Evolutionary conservation across 1,140 invertebrate species (phyloP), one percentile per base, ranked within the genome.

Genomic region (Orius insidiosus): DNA sequence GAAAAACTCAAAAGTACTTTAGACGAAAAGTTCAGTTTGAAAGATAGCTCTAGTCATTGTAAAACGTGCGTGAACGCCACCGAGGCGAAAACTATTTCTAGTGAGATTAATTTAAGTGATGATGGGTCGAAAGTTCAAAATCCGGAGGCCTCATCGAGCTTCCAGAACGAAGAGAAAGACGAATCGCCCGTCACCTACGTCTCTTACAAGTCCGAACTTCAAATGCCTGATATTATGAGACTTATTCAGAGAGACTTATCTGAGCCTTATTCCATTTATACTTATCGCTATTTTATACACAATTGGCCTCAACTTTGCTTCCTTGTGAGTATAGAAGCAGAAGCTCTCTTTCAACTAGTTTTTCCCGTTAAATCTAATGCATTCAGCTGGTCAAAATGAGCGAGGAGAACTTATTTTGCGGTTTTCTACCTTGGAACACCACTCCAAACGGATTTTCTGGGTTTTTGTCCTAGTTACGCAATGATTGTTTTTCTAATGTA

Each of bases 251-350:
- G 93, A 63, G 95, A 98, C 69, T 71, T 99, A 52, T 97, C 93
- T 50, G 95, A 99, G 75, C 95, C 95, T 19, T 99, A 99, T 70
- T 98, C 93, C 49, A 97, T 99, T 68, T 99, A 98, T 66, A 98
- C 95, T 32, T 99, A 99, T 72, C 79, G 95, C 70, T 99, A 98
- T 74, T 99, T 99, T 71, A 98, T 98, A 64, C 90, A 98, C 64
- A 98, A 98, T 67, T 98, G 95, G 95, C 95, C 95, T 63, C 89
- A 97, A 69, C 68, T 98, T 48, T 98, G 94, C 67, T 95, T 96
- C 68, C 70, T 98, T 69, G 85, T 86, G 70, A 75, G 76, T 69
- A 54, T 45, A n/a, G n/a, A n/a, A n/a, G n/a, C n/a, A n/a, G n/a
- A n/a, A n/a, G n/a, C n/a, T n/a, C n/a, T n/a, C n/a, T n/a, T n/a